A percentile compares a stretch with the other conserved stretches of the same genome.
Evolutionary conservation across 2,113 vertebrate species (phyloP).

Genomic region (Lycaon pictus): DNA sequence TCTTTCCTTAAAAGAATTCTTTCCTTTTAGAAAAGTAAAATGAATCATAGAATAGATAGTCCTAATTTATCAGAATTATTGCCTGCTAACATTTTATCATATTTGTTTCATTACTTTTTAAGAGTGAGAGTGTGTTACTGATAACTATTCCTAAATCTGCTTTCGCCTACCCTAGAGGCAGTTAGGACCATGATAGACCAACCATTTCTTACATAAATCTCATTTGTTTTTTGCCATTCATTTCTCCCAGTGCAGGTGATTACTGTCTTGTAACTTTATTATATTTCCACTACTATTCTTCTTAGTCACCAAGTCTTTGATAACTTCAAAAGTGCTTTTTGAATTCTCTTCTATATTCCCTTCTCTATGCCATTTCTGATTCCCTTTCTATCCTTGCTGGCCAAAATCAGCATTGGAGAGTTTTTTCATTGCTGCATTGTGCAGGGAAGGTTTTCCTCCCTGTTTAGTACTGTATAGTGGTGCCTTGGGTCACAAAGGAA

Average conservation of each 20-base stretch:
- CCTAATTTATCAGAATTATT: background rate
- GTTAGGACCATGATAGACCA: background rate
- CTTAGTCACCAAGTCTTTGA: background rate
- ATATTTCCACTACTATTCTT: background rate
- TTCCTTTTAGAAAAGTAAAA: background rate
- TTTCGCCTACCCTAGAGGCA: background rate
- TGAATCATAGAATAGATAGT: background rate
- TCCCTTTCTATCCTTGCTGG: background rate
- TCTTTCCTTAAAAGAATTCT: background rate
- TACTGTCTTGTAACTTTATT: background rate
- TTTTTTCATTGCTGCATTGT: background rate
- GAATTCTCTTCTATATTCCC: background rate
- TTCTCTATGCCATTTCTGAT: background rate
- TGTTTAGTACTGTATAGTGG: no score
- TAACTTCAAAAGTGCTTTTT: background rate
- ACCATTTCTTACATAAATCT: conserved; percentile 15
- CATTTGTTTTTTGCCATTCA: background rate
- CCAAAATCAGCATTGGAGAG: background rate
- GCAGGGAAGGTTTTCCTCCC: background rate
- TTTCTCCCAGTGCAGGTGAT: background rate
- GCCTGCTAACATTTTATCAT: background rate
- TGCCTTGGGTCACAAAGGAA: background rate
- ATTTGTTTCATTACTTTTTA: conserved; percentile 11
- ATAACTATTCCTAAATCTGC: background rate
- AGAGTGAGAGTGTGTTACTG: background rate